phyloP scores from a whole-genome alignment of 2,888 invertebrate species.

The Psococerastis gibbosa region DNA sequence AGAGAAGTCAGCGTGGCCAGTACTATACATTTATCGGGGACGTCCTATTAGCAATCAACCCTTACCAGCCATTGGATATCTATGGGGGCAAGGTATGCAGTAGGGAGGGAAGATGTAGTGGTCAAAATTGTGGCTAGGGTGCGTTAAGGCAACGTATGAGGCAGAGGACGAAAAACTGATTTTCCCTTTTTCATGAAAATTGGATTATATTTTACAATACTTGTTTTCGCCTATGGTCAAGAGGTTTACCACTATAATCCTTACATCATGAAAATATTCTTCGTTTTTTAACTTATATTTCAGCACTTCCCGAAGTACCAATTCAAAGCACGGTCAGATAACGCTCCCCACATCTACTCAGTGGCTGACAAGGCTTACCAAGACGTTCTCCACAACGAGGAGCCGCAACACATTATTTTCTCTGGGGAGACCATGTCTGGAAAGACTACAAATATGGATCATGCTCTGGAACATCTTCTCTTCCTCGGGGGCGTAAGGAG shows the following conservation, averaged over 20 bases:
- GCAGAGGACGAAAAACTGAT: too few species aligned
- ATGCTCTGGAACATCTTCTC: slow-evolving; percentile 62
- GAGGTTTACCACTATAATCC: too few species aligned
- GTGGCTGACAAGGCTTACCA: slow-evolving; percentile 82
- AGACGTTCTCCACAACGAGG: slow-evolving; percentile 73
- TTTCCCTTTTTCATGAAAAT: too few species aligned
- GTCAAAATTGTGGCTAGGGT: too few species aligned
- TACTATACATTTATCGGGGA: slow-evolving; percentile 68
- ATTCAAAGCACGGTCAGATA: slow-evolving; percentile 71
- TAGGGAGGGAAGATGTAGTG: too few species aligned
- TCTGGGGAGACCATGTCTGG: slow-evolving; percentile 84
- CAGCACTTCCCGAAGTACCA: slow-evolving; percentile 64
- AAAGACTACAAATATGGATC: slow-evolving; percentile 68
- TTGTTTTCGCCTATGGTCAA: too few species aligned
- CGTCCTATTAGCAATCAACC: slow-evolving; percentile 56
- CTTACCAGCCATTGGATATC: slow-evolving; percentile 52
- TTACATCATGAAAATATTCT: too few species aligned
- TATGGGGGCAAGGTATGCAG: slow-evolving; percentile 51
- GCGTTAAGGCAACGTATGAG: too few species aligned
- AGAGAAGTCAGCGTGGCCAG: slow-evolving; percentile 43
- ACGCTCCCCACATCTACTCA: slow-evolving; percentile 76
- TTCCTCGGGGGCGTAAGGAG: slow-evolving; percentile 56
- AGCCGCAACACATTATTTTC: slow-evolving; percentile 69
- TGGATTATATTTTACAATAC: too few species aligned
- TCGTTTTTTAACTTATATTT: too few species aligned